These are phyloP conservation scores for Bergia puertoricense DNA, from an alignment of 92 coral and sea anemone genomes.

Conservation along the genomic window DNA sequence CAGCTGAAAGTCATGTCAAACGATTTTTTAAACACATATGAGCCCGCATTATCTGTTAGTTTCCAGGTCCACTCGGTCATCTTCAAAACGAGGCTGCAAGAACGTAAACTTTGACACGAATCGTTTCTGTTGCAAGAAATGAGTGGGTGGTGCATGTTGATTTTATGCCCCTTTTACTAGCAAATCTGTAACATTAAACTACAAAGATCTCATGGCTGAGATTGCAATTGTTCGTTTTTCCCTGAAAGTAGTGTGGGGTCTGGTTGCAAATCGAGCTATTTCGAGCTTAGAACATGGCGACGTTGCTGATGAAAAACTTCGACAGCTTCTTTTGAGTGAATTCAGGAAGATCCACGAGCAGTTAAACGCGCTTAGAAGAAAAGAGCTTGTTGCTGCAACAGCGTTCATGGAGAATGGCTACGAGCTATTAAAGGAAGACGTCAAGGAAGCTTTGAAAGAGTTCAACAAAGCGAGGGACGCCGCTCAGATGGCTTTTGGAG, in stretches of 20 bases:
- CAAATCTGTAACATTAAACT: neutral
- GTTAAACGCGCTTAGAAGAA: slow-evolving; percentile 82
- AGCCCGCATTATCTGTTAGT: slow-evolving; percentile 11
- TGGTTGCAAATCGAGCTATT: slow-evolving; percentile 89
- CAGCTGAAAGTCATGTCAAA: slow-evolving; percentile 24
- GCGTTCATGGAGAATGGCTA: slow-evolving; percentile 99
- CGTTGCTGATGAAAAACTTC: slow-evolving; percentile 84
- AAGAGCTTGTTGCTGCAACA: slow-evolving; percentile 91
- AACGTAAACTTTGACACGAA: slow-evolving; percentile 45
- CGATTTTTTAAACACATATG: neutral
- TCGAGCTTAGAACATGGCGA: slow-evolving; percentile 77
- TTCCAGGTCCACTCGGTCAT: neutral
- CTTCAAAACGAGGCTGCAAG: slow-evolving; percentile 29
- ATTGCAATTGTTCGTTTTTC: slow-evolving; percentile 88
- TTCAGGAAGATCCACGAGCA: slow-evolving; percentile 90
- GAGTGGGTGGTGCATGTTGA: too few relatives aligned
- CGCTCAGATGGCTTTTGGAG: slow-evolving; percentile 95
- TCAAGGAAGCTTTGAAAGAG: slow-evolving; percentile 86
- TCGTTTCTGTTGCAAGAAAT: neutral
- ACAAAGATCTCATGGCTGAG: slow-evolving; percentile 76
- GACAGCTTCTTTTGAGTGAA: slow-evolving; percentile 85
- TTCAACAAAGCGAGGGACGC: slow-evolving; percentile 97
- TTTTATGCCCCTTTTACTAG: neutral
- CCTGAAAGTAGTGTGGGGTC: slow-evolving; percentile 88
- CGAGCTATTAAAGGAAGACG: slow-evolving; percentile 78